phyloP scores from a whole-genome alignment of 2,797 vertebrate genomes.

The Sebastiscus tertius region DNA sequence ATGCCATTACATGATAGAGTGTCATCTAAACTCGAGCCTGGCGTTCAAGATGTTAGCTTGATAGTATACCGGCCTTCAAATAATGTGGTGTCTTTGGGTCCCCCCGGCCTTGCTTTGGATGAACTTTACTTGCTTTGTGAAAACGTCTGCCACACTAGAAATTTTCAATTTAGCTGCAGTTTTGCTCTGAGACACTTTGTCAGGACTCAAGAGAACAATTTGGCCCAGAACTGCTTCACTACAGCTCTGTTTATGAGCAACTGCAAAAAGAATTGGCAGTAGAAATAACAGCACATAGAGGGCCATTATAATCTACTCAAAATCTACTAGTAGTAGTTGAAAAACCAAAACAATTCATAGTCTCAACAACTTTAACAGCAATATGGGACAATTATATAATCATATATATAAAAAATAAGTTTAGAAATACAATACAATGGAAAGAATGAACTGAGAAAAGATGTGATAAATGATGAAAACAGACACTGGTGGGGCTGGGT shows the following conservation, averaged over 20 bases:
- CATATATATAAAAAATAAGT: not conserved
- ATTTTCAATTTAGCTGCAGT: slow-evolving; percentile 25
- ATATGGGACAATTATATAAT: not conserved
- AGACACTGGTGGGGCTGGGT: not conserved
- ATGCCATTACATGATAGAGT: not conserved
- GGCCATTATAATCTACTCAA: slow-evolving; percentile 11
- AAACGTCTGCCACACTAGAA: slow-evolving; percentile 8
- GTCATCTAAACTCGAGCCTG: not conserved
- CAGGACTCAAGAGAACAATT: slow-evolving; percentile 26
- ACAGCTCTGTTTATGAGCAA: slow-evolving; percentile 20
- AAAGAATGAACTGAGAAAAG: not conserved
- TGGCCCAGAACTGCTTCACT: slow-evolving; percentile 19
- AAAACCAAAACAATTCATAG: not conserved
- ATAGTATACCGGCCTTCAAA: not conserved
- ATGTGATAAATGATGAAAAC: not conserved
- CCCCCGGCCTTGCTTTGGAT: not conserved
- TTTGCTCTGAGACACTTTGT: slow-evolving; percentile 34
- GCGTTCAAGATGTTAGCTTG: not conserved
- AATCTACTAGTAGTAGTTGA: not conserved
- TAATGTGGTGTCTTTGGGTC: not conserved
- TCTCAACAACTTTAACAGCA: not conserved
- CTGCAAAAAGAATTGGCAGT: slow-evolving; percentile 10
- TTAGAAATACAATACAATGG: not conserved
- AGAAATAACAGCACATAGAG: slow-evolving; percentile 10
- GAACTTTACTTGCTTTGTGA: not conserved